phyloP scores from a whole-genome alignment of 2,113 vertebrate genomes.

The Cololabis saira region DNA sequence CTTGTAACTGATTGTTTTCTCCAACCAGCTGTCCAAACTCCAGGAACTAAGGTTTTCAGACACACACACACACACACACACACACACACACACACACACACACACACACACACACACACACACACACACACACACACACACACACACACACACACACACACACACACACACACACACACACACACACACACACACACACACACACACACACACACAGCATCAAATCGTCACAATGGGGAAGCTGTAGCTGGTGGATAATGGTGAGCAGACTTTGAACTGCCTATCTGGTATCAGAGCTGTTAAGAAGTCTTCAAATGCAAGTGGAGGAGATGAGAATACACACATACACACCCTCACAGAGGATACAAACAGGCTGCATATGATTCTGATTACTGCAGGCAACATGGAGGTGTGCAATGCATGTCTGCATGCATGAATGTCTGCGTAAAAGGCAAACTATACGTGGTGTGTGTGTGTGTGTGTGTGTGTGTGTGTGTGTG shows the following conservation, averaged over 20 bases:
- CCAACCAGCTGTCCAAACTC: background rate
- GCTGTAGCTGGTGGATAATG: background rate
- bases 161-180: too few relatives aligned
- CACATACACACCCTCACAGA: conserved; percentile 48
- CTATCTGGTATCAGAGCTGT: conserved; percentile 34
- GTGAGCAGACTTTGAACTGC: conserved; percentile 30
- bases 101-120: too few relatives aligned
- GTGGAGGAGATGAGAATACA: conserved; percentile 65
- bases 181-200: too few relatives aligned
- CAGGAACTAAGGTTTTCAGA: too few relatives aligned
- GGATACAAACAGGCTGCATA: conserved; percentile 49
- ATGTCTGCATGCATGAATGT: background rate
- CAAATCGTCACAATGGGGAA: background rate
- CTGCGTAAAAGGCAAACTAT: conserved; percentile 11
- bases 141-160: background rate
- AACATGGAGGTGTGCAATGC: conserved; percentile 54
- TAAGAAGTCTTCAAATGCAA: conserved; percentile 61
- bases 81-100: too few relatives aligned
- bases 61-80: too few relatives aligned
- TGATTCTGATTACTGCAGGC: conserved; percentile 65
- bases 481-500: conserved; percentile 15
- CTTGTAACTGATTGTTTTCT: background rate
- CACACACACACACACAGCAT: background rate
- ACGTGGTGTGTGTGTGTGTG: too few relatives aligned
- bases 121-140: background rate